Conservation (phyloP, 2,797 vertebrate genomes). For the Megalops cyprinoides region DNA sequence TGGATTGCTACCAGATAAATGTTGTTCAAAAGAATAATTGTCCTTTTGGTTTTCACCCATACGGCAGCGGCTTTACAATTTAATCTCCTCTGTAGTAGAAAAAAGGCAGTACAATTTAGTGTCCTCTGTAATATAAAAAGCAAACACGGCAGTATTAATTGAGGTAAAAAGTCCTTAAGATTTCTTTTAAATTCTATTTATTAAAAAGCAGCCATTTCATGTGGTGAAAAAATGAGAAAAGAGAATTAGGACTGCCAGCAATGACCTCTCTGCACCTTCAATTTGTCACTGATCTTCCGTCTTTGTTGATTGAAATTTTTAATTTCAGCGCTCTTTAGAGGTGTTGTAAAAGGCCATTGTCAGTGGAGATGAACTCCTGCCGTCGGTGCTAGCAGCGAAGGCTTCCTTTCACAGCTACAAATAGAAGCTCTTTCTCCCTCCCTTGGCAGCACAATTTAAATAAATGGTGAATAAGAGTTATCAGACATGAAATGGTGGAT, state of each 20-base stretch:
- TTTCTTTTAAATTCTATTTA: conserved; percentile 77
- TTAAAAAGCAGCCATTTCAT: conserved; percentile 79
- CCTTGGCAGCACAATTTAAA: conserved; percentile 79
- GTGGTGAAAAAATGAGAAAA: conserved; percentile 56
- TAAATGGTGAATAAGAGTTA: conserved; percentile 87
- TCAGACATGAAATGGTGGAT: conserved; percentile 92
- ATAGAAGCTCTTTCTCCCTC: conserved; percentile 77
- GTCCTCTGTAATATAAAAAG: conserved; percentile 63
- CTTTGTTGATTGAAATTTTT: conserved; percentile 93
- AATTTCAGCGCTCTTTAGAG: conserved; percentile 90
- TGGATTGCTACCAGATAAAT: conserved; percentile 77
- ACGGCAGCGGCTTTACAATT: conserved; percentile 64
- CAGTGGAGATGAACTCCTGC: conserved; percentile 81
- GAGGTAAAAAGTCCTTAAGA: conserved; percentile 76
- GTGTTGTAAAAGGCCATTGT: conserved; percentile 82
- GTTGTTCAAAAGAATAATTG: conserved; percentile 82
- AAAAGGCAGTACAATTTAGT: conserved; percentile 54
- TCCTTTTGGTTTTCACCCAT: conserved; percentile 77
- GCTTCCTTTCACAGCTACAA: conserved; percentile 79
- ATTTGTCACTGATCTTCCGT: conserved; percentile 86
- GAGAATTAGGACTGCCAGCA: conserved; percentile 69
- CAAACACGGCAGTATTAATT: conserved; percentile 73
- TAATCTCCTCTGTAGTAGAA: conserved; percentile 56
- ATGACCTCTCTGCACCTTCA: conserved; percentile 80
- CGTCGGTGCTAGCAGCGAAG: conserved; percentile 72